These are phyloP conservation scores for Brachypodius melanocephalos DNA, from an alignment of 2,113 vertebrate genomes.

Conservation along the genomic window DNA sequence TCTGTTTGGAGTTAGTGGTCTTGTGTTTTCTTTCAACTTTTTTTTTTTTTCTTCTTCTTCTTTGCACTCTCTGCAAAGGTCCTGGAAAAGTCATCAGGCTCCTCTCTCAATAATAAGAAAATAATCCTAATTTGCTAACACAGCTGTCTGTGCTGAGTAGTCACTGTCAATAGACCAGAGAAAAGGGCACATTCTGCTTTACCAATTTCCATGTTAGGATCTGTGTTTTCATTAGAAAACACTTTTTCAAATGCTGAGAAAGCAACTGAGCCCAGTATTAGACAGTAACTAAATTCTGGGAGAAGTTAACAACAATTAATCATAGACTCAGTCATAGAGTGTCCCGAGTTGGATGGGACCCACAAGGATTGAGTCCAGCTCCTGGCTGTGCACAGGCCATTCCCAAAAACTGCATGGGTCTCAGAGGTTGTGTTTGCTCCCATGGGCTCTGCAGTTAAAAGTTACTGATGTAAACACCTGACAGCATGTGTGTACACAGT, in stretches of 20 bases:
- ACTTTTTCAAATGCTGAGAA: neutral
- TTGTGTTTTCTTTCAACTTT: neutral
- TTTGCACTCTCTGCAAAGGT: neutral
- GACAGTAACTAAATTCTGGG: neutral
- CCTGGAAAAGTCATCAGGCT: neutral
- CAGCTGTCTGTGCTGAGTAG: neutral
- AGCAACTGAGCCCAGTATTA: neutral
- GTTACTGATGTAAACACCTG: neutral
- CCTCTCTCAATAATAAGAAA: neutral
- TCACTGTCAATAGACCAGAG: neutral
- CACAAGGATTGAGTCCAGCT: neutral
- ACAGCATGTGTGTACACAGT: neutral
- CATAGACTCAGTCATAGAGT: neutral
- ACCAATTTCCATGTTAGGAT: neutral
- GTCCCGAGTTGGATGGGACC: neutral
- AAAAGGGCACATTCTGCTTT: neutral
- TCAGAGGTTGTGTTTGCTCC: neutral
- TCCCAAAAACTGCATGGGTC: neutral
- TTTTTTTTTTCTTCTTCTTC: neutral
- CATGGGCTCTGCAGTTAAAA: neutral
- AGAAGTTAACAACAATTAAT: neutral
- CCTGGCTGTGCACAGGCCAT: neutral
- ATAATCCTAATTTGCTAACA: neutral
- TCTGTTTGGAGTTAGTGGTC: neutral
- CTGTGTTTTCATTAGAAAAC: neutral